Evolutionary conservation across 64 coral and sea anemone species (phyloP).

Genomic region (Actinia equina): DNA sequence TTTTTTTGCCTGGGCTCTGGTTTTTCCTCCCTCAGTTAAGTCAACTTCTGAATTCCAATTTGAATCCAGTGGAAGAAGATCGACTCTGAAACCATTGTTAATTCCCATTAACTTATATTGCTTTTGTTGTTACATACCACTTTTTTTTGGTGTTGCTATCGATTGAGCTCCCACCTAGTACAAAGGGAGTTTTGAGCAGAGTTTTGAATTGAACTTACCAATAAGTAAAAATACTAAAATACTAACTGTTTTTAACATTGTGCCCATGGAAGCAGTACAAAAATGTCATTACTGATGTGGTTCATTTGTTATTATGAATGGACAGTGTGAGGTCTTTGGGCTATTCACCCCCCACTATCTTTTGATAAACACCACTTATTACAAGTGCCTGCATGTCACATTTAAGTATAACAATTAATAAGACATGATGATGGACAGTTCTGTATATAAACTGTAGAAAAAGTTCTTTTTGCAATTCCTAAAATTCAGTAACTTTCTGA

Average conservation of each 20-base stretch:
- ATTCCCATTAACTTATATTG: too few species aligned
- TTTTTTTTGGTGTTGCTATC: not conserved
- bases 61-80: too few species aligned
- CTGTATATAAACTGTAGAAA: not conserved
- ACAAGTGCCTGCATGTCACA: not conserved
- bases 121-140: not conserved
- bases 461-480: not conserved
- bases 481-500: too few species aligned
- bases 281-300: not conserved
- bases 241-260: not conserved
- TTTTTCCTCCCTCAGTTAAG: too few species aligned
- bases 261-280: too few species aligned
- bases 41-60: too few species aligned
- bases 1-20: too few species aligned
- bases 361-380: not conserved
- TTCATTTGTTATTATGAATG: not conserved
- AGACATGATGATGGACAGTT: not conserved
- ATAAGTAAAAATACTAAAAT: too few species aligned
- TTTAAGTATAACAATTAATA: not conserved
- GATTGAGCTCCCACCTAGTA: too few species aligned
- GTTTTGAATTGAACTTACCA: too few species aligned
- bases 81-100: too few species aligned
- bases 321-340: not conserved
- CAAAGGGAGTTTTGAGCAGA: too few species aligned
- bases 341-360: constrained; percentile 2